Evolutionary conservation across 1,140 invertebrate genomes (phyloP).

Genomic region (Drepana arcuata): DNA sequence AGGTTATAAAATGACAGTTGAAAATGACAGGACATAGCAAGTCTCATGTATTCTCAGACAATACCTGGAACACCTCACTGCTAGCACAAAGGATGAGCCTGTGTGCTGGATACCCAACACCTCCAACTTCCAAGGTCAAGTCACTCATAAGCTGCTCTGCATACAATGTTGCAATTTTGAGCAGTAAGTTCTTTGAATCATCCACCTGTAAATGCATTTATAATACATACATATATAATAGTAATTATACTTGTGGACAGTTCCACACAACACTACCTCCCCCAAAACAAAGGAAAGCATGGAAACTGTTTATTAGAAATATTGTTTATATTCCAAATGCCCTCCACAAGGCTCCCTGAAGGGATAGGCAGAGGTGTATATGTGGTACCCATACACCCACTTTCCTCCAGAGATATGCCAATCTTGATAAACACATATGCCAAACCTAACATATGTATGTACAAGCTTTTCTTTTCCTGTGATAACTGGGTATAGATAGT

Average conservation of each 20-base stretch:
- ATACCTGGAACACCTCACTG: slow-evolving; percentile 94
- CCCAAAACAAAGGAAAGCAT: background rate
- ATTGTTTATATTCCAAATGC: background rate
- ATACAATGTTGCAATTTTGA: slow-evolving; percentile 88
- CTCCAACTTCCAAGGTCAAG: slow-evolving; percentile 85
- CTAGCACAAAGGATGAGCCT: slow-evolving; percentile 93
- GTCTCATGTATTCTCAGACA: no score
- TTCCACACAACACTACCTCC: no score
- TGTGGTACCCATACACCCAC: no score
- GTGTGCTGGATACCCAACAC: slow-evolving; percentile 88
- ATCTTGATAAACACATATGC: no score
- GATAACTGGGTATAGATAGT: no score
- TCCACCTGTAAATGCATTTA: slow-evolving; percentile 76
- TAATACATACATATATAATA: no score
- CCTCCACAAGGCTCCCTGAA: background rate
- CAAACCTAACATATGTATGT: no score
- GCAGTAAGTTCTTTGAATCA: slow-evolving; percentile 83
- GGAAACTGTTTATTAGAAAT: background rate
- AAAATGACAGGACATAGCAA: no score
- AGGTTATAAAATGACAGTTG: no score
- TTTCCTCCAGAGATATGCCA: no score
- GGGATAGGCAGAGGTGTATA: background rate
- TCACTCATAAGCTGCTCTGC: slow-evolving; percentile 90
- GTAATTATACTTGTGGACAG: no score
- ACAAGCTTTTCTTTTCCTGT: no score